These are phyloP conservation scores for Trachythela sp. DNA, from an alignment of 64 coral and sea anemone species.

Conservation along the genomic window DNA sequence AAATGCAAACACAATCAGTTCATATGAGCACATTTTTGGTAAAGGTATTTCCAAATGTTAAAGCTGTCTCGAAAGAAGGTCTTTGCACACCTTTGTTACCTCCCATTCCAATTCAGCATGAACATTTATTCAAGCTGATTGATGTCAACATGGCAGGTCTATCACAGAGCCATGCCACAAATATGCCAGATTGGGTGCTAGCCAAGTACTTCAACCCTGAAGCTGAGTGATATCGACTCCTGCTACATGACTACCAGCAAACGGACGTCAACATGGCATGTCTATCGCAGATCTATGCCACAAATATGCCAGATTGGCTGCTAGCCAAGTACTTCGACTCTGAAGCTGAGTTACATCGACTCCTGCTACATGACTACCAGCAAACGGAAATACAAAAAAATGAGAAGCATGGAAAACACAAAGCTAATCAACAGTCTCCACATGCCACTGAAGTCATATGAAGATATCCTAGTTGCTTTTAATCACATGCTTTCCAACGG, in stretches of 20 bases:
- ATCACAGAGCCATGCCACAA: not conserved
- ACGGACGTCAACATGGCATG: no score
- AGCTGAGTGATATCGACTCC: not conserved
- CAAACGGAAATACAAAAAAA: no score
- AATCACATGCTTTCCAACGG: slow-evolving; percentile 7
- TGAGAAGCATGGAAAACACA: slow-evolving; percentile 24
- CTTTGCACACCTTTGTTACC: not conserved
- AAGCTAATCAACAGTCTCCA: not conserved
- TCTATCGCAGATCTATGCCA: no score
- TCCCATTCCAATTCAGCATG: not conserved
- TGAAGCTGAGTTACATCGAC: no score
- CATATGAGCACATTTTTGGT: slow-evolving; percentile 19
- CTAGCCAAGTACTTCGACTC: no score
- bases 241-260: slow-evolving; percentile 13
- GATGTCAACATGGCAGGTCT: not conserved
- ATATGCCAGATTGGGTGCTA: slow-evolving; percentile 12
- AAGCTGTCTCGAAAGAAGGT: not conserved
- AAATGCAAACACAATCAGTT: not conserved
- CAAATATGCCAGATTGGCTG: no score
- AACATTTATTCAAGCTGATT: slow-evolving; percentile 9
- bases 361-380: no score
- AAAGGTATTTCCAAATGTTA: not conserved
- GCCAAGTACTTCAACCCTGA: not conserved
- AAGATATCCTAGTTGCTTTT: slow-evolving; percentile 12
- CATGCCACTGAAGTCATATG: not conserved